phyloP scores from a whole-genome alignment of 92 coral and sea anemone genomes.

The Anthopleura xanthogrammica region DNA sequence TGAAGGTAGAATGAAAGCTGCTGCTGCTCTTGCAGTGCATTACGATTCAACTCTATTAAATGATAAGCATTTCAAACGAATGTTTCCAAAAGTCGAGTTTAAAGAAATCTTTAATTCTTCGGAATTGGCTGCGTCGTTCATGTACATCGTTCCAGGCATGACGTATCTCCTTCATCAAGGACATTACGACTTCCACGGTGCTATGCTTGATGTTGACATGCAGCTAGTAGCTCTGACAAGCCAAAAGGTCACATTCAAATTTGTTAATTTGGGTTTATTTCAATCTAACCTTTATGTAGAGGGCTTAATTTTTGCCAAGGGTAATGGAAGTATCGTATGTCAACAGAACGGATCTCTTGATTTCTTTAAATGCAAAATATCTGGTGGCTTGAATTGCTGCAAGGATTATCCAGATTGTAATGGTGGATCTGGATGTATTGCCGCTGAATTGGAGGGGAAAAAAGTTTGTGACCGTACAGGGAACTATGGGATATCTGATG shows the following conservation, averaged over 20 bases:
- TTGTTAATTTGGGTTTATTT: not conserved
- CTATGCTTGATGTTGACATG: conserved; percentile 11
- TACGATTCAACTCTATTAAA: conserved; percentile 33
- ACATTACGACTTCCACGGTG: conserved; percentile 26
- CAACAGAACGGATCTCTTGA: not conserved
- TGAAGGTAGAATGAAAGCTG: conserved; percentile 29
- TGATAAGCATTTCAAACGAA: conserved; percentile 18
- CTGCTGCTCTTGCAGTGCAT: conserved; percentile 55
- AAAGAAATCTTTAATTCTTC: conserved; percentile 34
- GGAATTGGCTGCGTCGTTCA: conserved; percentile 25
- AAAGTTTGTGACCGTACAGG: conserved; percentile 55
- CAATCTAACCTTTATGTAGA: conserved; percentile 44
- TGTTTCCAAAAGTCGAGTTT: conserved; percentile 38
- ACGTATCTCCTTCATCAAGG: conserved; percentile 60
- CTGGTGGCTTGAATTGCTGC: conserved; percentile 60
- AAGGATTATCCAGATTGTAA: conserved; percentile 77
- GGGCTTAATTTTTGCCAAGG: conserved; percentile 42
- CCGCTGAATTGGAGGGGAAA: conserved; percentile 33
- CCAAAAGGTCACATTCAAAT: conserved; percentile 18
- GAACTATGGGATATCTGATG: no score
- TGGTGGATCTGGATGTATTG: conserved; percentile 71
- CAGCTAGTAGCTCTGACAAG: conserved; percentile 47
- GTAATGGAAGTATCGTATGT: conserved; percentile 32
- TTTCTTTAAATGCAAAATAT: conserved; percentile 10
- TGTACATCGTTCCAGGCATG: not conserved